Evolutionary conservation across 2,888 invertebrate species (phyloP).

Genomic region (Noctua comes): DNA sequence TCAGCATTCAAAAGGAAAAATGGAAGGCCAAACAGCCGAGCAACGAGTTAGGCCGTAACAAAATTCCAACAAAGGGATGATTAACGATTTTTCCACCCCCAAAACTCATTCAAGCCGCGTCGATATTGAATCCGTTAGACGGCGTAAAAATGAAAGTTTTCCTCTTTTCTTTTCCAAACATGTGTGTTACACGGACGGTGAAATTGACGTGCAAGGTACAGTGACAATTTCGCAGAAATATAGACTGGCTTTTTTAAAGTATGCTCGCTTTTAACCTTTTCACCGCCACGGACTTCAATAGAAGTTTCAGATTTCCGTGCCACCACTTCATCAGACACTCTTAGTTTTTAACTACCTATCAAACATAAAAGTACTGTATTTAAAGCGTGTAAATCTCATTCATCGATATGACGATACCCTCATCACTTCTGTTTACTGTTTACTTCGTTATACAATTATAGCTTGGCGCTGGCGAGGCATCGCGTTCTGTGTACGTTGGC

Average conservation of each 20-base stretch:
- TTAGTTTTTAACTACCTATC: no score
- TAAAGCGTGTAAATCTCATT: no score
- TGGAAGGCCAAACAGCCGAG: conserved; percentile 89
- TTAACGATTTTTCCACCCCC: conserved; percentile 89
- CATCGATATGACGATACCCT: no score
- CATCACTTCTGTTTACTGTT: no score
- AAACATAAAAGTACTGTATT: no score
- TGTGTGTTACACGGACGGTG: conserved; percentile 74
- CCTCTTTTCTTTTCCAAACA: conserved; percentile 83
- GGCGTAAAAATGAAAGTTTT: conserved; percentile 90
- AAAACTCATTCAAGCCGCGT: conserved; percentile 88
- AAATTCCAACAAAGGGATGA: conserved; percentile 90
- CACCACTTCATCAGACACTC: no score
- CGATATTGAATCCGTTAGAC: conserved; percentile 90
- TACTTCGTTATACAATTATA: no score
- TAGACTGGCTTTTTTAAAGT: neutral
- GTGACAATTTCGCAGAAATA: neutral
- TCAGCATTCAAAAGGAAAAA: conserved; percentile 87
- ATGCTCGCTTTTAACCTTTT: no score
- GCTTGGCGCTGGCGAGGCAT: no score
- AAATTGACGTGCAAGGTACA: conserved; percentile 20
- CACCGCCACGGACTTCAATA: no score
- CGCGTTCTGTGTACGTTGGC: no score
- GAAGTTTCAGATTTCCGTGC: no score
- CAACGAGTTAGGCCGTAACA: conserved; percentile 90